Evolutionary conservation across 2,797 vertebrate genomes (phyloP).

Genomic region (Gambelia wislizenii): DNA sequence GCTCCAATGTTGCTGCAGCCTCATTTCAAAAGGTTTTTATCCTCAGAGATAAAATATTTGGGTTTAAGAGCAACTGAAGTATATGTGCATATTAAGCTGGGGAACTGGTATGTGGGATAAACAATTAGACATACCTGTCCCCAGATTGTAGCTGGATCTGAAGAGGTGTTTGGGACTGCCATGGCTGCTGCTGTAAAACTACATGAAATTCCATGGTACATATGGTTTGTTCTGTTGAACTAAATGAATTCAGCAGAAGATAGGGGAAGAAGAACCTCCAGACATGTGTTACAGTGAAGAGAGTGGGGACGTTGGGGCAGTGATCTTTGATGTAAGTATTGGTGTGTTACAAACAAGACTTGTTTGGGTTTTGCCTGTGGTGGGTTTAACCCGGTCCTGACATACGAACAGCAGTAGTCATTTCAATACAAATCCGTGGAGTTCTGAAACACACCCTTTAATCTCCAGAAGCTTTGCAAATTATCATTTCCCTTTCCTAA

Average conservation of each 20-base stretch:
- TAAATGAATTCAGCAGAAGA: neutral
- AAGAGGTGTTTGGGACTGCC: neutral
- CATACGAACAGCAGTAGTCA: neutral
- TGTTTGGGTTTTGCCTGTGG: no score
- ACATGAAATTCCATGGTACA: neutral
- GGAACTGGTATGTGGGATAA: neutral
- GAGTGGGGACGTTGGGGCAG: neutral
- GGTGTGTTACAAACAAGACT: neutral
- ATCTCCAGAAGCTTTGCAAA: neutral
- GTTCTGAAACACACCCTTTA: constrained; percentile 11
- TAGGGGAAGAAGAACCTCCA: neutral
- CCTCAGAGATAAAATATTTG: neutral
- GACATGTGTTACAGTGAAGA: neutral
- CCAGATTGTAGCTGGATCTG: neutral
- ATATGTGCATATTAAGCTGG: neutral
- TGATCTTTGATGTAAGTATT: neutral
- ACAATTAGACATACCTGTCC: neutral
- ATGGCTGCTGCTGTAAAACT: neutral
- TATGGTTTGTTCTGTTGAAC: neutral
- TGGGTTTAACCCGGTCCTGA: neutral
- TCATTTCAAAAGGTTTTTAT: neutral
- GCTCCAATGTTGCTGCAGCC: neutral
- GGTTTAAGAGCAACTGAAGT: neutral
- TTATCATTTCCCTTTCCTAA: rapidly evolving
- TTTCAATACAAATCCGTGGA: neutral